Evolutionary conservation across 2,888 invertebrate species (phyloP).

Genomic region (Norana najaformis): DNA sequence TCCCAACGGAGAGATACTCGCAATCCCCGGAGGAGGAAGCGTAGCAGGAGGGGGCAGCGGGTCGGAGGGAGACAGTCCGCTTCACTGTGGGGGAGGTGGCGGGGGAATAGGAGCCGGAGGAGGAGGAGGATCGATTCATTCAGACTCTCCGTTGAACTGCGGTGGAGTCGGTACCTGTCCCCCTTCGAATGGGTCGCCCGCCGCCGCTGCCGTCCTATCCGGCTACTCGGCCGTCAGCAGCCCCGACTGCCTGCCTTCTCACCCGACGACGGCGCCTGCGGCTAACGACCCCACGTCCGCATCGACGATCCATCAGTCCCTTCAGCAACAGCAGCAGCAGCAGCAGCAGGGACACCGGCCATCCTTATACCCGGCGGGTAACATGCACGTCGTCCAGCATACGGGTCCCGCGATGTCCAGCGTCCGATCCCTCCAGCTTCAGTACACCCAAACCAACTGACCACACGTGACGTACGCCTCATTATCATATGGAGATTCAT

Average conservation of each 20-base stretch:
- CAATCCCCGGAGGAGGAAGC: neutral
- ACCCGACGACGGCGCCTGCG: neutral
- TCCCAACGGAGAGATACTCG: conserved; percentile 18
- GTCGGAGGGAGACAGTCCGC: neutral
- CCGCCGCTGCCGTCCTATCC: neutral
- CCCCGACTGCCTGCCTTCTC: conserved; percentile 22
- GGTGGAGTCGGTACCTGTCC: neutral
- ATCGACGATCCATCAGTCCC: conserved; percentile 10
- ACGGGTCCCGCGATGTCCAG: neutral
- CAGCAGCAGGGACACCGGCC: neutral
- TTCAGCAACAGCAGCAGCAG: conserved; percentile 14
- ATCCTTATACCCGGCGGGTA: conserved; percentile 10
- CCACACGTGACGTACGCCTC: neutral
- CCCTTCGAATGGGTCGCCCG: neutral
- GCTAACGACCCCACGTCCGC: conserved; percentile 17
- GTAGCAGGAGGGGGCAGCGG: neutral
- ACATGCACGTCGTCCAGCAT: conserved; percentile 18
- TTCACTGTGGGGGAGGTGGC: neutral
- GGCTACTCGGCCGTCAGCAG: neutral
- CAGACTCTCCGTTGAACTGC: neutral
- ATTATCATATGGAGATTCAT: neutral
- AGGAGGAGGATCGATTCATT: neutral
- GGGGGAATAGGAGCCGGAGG: neutral
- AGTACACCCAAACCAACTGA: conserved; percentile 8
- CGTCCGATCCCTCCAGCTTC: conserved; percentile 7